A percentile compares a stretch with the other conserved stretches of the same genome.
phyloP scores from a whole-genome alignment of 2,113 vertebrate genomes.

The Lophochroa leadbeateri region DNA sequence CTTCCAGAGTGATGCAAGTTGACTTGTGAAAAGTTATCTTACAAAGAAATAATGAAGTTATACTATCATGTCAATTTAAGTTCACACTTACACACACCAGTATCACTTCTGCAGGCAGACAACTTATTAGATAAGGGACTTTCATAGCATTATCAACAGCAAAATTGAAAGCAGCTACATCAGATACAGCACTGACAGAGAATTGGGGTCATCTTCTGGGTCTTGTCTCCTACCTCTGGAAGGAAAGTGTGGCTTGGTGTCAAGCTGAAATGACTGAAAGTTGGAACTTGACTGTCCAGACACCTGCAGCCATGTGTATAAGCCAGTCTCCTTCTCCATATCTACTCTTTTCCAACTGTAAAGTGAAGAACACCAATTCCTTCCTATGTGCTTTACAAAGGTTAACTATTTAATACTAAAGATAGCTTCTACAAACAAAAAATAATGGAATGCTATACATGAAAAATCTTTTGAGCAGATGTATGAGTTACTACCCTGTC shows the following conservation, averaged over 20 bases:
- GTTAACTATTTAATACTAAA: background rate
- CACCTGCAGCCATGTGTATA: background rate
- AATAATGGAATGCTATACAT: background rate
- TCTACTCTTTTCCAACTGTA: background rate
- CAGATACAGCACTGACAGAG: background rate
- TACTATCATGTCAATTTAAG: background rate
- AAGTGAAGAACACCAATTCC: background rate
- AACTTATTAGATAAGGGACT: background rate
- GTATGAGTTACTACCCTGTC: background rate
- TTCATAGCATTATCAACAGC: background rate
- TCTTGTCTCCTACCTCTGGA: background rate
- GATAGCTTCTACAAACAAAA: background rate
- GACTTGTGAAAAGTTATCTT: background rate
- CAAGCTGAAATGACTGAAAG: background rate
- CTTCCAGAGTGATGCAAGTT: background rate
- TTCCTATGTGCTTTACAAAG: background rate
- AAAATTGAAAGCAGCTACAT: constrained; percentile 2
- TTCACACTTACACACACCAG: background rate
- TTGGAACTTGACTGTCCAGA: background rate
- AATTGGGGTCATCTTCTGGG: background rate
- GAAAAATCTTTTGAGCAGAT: background rate
- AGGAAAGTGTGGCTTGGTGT: background rate
- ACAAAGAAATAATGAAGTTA: constrained; percentile 6
- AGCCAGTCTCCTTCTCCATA: background rate
- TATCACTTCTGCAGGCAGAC: background rate